Evolutionary conservation across 2,113 vertebrate species (phyloP).

Genomic region (Ivindomyrus marchei): DNA sequence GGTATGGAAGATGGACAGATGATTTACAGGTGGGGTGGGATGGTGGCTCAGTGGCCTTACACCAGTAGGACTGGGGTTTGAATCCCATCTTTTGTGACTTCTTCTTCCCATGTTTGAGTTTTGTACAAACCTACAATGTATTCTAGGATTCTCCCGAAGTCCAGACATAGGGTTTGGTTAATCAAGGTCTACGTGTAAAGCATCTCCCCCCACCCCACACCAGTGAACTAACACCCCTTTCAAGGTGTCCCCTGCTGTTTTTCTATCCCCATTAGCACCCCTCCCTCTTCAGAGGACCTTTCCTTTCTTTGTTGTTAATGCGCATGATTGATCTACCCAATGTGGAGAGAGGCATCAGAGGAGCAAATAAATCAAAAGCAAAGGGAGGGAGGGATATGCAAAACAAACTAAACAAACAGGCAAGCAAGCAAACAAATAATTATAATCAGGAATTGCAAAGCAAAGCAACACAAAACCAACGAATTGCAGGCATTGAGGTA

Average conservation of each 20-base stretch:
- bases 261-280: neutral
- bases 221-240: neutral
- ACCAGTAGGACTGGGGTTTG: neutral
- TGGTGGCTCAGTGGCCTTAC: neutral
- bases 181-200: neutral
- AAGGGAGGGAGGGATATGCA: neutral
- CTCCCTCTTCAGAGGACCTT: neutral
- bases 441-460: neutral
- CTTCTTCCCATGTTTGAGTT: neutral
- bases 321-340: neutral
- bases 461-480: neutral
- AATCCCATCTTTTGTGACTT: neutral
- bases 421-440: neutral
- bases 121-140: neutral
- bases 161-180: neutral
- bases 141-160: neutral
- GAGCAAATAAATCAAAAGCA: neutral
- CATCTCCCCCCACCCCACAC: too few species aligned
- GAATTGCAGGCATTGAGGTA: neutral
- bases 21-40: neutral
- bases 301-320: neutral
- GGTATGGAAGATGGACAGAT: neutral
- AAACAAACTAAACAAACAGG: neutral
- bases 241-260: neutral
- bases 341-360: neutral